Evolutionary conservation across 1,140 invertebrate genomes (phyloP).

Genomic region (Apis cerana): DNA sequence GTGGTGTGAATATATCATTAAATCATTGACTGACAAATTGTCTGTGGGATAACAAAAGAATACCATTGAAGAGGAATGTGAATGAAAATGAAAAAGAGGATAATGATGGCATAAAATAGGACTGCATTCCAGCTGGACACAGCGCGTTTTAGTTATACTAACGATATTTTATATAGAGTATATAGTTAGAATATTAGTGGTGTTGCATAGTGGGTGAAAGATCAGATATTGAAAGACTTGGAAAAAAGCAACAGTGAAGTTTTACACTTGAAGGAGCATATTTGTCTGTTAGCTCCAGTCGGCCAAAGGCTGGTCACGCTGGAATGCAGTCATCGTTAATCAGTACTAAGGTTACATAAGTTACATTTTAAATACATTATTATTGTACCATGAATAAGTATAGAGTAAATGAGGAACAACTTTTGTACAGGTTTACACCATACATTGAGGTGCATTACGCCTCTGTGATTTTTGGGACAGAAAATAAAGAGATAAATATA

Average conservation of each 20-base stretch:
- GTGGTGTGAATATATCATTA: slow-evolving; percentile 77
- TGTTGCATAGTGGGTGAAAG: slow-evolving; percentile 72
- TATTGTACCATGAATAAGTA: slow-evolving; percentile 78
- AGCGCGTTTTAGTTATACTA: slow-evolving; percentile 81
- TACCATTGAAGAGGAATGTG: slow-evolving; percentile 54
- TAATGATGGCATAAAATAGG: slow-evolving; percentile 77
- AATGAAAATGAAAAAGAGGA: slow-evolving; percentile 54
- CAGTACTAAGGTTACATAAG: slow-evolving; percentile 80
- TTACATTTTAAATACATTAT: slow-evolving; percentile 81
- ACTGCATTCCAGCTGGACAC: slow-evolving; percentile 80
- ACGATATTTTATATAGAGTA: slow-evolving; percentile 82
- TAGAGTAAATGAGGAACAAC: slow-evolving; percentile 77
- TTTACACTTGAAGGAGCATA: slow-evolving; percentile 78
- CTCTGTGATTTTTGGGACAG: slow-evolving; percentile 77
- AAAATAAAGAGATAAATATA: slow-evolving; percentile 66
- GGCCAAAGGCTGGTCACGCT: slow-evolving; percentile 80
- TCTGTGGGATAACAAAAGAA: slow-evolving; percentile 70
- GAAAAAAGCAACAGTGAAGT: slow-evolving; percentile 62
- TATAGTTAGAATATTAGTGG: slow-evolving; percentile 81
- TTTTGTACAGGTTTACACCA: slow-evolving; percentile 81
- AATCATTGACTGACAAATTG: slow-evolving; percentile 75
- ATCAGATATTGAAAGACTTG: slow-evolving; percentile 57
- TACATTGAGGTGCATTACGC: slow-evolving; percentile 71
- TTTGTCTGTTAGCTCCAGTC: slow-evolving; percentile 82
- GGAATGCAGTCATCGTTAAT: slow-evolving; percentile 81